A percentile compares a stretch with the other conserved stretches of the same genome.
Evolutionary conservation across 2,888 invertebrate genomes (phyloP).

Genomic region (Cristatella mucedo): DNA sequence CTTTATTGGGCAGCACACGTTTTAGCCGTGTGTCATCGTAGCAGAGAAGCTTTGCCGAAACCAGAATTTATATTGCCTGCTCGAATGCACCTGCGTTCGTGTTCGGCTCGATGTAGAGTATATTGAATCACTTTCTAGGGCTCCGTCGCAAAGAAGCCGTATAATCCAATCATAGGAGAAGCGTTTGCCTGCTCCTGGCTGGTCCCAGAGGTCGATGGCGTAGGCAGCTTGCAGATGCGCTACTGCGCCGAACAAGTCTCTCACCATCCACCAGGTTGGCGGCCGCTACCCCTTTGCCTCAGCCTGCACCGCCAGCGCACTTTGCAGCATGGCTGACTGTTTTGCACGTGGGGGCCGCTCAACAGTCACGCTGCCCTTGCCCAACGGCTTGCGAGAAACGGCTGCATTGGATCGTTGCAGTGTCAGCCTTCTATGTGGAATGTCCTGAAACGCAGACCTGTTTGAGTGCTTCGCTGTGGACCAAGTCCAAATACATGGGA

Average conservation of each 20-base stretch:
- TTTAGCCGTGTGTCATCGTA: no score
- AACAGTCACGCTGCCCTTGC: no score
- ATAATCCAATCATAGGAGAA: conserved; percentile 45
- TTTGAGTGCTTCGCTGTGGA: conserved; percentile 41
- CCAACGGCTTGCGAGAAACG: no score
- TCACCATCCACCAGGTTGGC: conserved; percentile 43
- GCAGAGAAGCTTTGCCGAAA: no score
- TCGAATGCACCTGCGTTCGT: no score
- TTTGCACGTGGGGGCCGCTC: no score
- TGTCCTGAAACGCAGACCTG: conserved; percentile 39
- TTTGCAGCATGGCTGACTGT: no score
- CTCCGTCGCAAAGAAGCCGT: conserved; percentile 42
- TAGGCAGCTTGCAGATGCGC: conserved; percentile 15
- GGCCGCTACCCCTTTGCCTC: no score
- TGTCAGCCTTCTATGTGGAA: conserved; percentile 43
- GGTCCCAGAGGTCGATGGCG: conserved; percentile 17
- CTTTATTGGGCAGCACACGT: no score
- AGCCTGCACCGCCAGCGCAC: no score
- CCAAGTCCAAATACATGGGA: conserved; percentile 43
- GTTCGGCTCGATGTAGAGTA: no score
- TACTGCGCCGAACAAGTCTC: conserved; percentile 43
- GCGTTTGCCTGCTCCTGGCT: conserved; percentile 43
- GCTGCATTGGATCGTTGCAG: conserved; percentile 28
- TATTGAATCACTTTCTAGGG: conserved; percentile 19
- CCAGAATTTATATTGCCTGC: no score